Evolutionary conservation across 2,888 invertebrate genomes (phyloP).

Genomic region (Villa cingulata): DNA sequence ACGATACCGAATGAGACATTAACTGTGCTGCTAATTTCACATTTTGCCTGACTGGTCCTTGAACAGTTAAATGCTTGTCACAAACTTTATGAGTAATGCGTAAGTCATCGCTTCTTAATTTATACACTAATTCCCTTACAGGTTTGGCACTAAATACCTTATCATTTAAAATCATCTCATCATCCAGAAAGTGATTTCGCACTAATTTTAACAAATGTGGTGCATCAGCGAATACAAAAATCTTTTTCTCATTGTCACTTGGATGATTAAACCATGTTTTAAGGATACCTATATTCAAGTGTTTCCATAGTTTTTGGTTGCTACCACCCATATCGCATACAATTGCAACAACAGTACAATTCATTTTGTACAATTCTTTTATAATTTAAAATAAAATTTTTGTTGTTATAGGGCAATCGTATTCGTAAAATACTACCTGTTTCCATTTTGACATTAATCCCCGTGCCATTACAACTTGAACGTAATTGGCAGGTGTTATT

Average conservation of each 20-base stretch:
- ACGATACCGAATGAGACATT: no score
- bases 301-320: neutral
- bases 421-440: conserved; percentile 12
- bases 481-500: no score
- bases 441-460: conserved; percentile 11
- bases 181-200: neutral
- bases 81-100: no score
- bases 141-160: no score
- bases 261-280: neutral
- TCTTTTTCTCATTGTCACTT: neutral
- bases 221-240: conserved; percentile 2
- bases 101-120: no score
- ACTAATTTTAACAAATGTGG: conserved; percentile 4
- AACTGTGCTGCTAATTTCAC: no score
- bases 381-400: conserved; percentile 7
- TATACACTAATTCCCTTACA: no score
- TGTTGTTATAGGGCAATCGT: no score
- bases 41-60: no score
- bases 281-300: neutral
- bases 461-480: conserved; percentile 13
- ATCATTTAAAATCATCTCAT: no score
- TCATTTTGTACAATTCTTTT: conserved; percentile 1
- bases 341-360: conserved; percentile 8
- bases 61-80: no score
- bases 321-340: conserved; percentile 6